Evolutionary conservation across 2,797 vertebrate genomes (phyloP), one percentile per base, ranked within the genome.

Genomic region (Malurus splendens): DNA sequence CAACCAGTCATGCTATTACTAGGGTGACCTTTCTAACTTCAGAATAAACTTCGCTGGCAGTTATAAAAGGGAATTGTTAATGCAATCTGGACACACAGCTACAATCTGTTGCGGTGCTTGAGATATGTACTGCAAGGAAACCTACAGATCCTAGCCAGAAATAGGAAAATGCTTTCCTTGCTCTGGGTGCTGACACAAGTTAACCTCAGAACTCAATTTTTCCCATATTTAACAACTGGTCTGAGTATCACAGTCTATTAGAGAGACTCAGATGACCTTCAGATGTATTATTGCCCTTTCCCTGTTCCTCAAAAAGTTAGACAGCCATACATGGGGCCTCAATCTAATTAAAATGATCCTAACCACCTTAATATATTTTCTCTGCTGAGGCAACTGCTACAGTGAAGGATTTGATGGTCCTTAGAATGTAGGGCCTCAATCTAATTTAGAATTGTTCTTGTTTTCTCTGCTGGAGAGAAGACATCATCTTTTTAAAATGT

Each of bases 301-400:
- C 55, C 60, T 82, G 68, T 41, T 86, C 38, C 79, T 95, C 70
- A 91, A 61, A 94, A 90, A 92, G 59, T 90, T 82, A 71, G 30
- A 87, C 72, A 57, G 79, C 57, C 87, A 84, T 72, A 42, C 81
- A 83, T 7, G 23, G 51, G 41, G 38, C 82, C 30, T 77, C 59
- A 93, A 95, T 95, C 85, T 78, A 88, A 94, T 92, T 85, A 92
- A 92, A 86, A 91, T 75, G 87, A 82, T 92, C 50, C 60, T 93
- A 83, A 93, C 70, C 64, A 44, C 25, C 64, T 86, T 93, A 73
- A 90, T 83, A 82, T 66, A 42, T 87, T 90, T 89, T 89, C 90
- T 93, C 76, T 93, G 55, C 55, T 75, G 89, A 94, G 39, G 68
- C 61, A 82, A 94, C 27, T 87, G 77, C 68, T 89, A 36, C n/a